Evolutionary conservation across 2,888 invertebrate genomes (phyloP).

Genomic region (Hirtodrosophila duncani): DNA sequence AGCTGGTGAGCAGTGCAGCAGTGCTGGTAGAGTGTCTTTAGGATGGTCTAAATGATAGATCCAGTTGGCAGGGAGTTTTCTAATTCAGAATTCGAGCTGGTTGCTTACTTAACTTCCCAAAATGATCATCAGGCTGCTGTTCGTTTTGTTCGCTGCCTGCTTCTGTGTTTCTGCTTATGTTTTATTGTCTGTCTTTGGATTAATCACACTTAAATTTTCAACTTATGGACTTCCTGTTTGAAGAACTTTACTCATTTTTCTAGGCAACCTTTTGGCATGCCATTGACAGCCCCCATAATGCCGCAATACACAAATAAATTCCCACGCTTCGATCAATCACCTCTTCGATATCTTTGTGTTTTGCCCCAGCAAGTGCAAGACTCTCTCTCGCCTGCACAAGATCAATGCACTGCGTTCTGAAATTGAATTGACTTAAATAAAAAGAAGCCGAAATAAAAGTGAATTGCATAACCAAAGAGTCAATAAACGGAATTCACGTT

Average conservation of each 20-base stretch:
- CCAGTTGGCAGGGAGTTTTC: too few relatives aligned
- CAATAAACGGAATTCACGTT: conserved; percentile 8
- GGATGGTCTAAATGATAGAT: too few relatives aligned
- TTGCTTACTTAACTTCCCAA: too few relatives aligned
- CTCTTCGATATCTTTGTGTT: conserved; percentile 9
- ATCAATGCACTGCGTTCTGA: conserved; percentile 18
- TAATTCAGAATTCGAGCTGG: too few relatives aligned
- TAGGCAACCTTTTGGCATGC: background rate
- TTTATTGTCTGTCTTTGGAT: too few relatives aligned
- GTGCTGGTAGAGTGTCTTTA: too few relatives aligned
- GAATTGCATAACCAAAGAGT: conserved; percentile 28
- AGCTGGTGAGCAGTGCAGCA: too few relatives aligned
- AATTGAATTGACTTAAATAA: background rate
- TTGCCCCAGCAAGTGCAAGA: conserved; percentile 10
- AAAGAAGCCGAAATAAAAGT: background rate
- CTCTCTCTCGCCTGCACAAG: background rate
- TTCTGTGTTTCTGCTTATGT: background rate
- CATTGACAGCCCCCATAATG: background rate
- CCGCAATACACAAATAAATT: conserved; percentile 14
- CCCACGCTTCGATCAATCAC: conserved; percentile 23
- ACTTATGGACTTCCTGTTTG: too few relatives aligned
- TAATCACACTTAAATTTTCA: too few relatives aligned
- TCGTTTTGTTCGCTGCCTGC: too few relatives aligned
- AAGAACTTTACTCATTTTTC: too few relatives aligned
- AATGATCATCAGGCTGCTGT: too few relatives aligned